Evolutionary conservation across 2,113 vertebrate genomes (phyloP).

Genomic region (Sitta europaea): DNA sequence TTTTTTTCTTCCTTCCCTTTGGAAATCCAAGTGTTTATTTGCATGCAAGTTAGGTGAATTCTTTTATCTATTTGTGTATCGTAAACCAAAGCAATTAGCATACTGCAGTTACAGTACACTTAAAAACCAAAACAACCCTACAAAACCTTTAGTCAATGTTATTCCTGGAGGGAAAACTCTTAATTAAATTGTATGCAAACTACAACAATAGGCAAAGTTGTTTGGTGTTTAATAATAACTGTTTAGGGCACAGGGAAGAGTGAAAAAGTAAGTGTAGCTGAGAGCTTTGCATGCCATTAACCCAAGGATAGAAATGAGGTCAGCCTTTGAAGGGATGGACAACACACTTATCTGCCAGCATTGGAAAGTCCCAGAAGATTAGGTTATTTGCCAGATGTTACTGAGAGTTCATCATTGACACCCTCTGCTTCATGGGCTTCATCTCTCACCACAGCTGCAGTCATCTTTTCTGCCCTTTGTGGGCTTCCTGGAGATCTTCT

Average conservation of each 20-base stretch:
- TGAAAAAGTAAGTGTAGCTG: slow-evolving; percentile 1
- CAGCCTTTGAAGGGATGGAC: slow-evolving; percentile 21
- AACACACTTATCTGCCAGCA: background rate
- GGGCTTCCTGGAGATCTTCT: slow-evolving; percentile 6
- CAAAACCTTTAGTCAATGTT: slow-evolving; percentile 60
- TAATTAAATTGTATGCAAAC: slow-evolving; percentile 57
- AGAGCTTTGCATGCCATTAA: slow-evolving; percentile 42
- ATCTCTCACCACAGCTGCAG: background rate
- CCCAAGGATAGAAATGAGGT: slow-evolving; percentile 44
- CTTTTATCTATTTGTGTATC: slow-evolving; percentile 68
- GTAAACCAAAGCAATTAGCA: slow-evolving; percentile 64
- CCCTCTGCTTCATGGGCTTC: slow-evolving; percentile 31
- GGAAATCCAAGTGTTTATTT: slow-evolving; percentile 64
- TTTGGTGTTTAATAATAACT: slow-evolving; percentile 50
- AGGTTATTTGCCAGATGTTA: slow-evolving; percentile 65
- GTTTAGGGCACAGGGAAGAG: background rate
- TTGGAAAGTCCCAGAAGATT: slow-evolving; percentile 33
- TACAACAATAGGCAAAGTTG: slow-evolving; percentile 37
- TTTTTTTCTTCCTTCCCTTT: slow-evolving; percentile 23
- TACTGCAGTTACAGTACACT: slow-evolving; percentile 52
- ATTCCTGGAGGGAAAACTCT: slow-evolving; percentile 55
- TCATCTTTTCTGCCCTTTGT: slow-evolving; percentile 49
- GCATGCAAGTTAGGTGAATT: slow-evolving; percentile 60
- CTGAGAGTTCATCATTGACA: slow-evolving; percentile 59
- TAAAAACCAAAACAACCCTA: slow-evolving; percentile 18